Conservation (phyloP, 2,113 vertebrate genomes). For the Ctenodactylus gundi region DNA sequence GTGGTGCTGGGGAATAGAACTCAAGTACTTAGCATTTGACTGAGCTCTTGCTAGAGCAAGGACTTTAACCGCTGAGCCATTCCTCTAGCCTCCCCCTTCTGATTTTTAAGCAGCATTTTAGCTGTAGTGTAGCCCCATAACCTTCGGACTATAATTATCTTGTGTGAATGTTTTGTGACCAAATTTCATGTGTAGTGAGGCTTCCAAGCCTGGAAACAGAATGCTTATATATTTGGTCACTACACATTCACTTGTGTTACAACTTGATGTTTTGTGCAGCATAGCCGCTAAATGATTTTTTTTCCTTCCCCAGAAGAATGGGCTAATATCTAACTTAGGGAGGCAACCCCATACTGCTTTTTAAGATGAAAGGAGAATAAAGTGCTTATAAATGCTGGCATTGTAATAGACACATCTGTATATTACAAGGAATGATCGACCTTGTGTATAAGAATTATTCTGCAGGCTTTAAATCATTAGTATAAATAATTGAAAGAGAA, state of each 20-base stretch:
- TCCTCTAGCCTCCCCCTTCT: too few species aligned
- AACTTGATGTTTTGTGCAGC: background rate
- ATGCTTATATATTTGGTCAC: background rate
- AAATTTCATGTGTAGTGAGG: background rate
- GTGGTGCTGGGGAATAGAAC: too few species aligned
- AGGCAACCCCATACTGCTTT: background rate
- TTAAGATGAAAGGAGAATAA: conserved; percentile 1
- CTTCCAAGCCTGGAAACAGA: background rate
- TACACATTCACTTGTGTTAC: background rate
- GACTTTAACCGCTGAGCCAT: too few species aligned
- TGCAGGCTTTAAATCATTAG: background rate
- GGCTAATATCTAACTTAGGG: background rate
- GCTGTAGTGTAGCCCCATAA: background rate
- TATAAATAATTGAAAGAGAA: background rate
- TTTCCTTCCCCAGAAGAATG: background rate
- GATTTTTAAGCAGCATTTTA: background rate
- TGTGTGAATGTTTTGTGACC: background rate
- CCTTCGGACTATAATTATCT: background rate
- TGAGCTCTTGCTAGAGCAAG: too few species aligned
- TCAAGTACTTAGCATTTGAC: too few species aligned
- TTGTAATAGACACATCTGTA: background rate
- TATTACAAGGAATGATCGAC: background rate
- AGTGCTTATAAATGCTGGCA: background rate
- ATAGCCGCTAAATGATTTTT: background rate
- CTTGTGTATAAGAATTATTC: background rate